These are phyloP conservation scores for Pammene aurita DNA, from an alignment of 2,888 invertebrate genomes.

Conservation along the genomic window DNA sequence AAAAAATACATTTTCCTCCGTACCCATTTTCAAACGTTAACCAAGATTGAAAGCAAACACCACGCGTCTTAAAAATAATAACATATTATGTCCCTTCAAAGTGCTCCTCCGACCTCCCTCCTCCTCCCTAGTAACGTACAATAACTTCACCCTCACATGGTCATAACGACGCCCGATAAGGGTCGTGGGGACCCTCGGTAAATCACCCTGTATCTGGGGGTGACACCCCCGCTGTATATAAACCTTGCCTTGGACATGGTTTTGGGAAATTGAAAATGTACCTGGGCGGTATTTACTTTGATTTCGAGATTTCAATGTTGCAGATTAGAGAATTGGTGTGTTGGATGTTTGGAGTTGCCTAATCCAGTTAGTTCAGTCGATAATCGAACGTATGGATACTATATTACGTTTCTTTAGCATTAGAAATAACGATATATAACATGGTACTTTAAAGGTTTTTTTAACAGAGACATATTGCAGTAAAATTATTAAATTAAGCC, in stretches of 20 bases:
- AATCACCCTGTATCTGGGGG: conserved; percentile 80
- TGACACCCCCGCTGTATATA: conserved; percentile 66
- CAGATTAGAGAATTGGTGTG: not conserved
- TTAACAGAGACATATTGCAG: no score
- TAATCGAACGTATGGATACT: not conserved
- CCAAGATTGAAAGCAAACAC: conserved; percentile 69
- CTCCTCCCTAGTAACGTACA: conserved; percentile 62
- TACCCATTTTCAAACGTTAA: conserved; percentile 43
- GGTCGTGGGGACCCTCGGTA: conserved; percentile 79
- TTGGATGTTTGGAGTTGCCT: not conserved
- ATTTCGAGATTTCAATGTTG: conserved; percentile 14
- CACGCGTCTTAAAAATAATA: conserved; percentile 70
- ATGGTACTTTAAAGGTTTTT: no score
- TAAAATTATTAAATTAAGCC: no score
- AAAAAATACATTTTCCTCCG: not conserved
- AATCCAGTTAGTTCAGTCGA: not conserved
- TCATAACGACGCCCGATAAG: conserved; percentile 82
- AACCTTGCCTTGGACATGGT: conserved; percentile 55
- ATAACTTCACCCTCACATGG: conserved; percentile 82
- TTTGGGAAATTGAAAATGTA: conserved; percentile 41
- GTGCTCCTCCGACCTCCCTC: conserved; percentile 59
- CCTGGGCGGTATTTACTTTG: conserved; percentile 32
- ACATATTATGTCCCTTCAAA: conserved; percentile 78
- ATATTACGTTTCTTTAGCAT: no score
- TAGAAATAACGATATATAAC: no score